Base-by-base conservation (phyloP, 2,888 invertebrate genomes). In the Uropetala carovei region DNA sequence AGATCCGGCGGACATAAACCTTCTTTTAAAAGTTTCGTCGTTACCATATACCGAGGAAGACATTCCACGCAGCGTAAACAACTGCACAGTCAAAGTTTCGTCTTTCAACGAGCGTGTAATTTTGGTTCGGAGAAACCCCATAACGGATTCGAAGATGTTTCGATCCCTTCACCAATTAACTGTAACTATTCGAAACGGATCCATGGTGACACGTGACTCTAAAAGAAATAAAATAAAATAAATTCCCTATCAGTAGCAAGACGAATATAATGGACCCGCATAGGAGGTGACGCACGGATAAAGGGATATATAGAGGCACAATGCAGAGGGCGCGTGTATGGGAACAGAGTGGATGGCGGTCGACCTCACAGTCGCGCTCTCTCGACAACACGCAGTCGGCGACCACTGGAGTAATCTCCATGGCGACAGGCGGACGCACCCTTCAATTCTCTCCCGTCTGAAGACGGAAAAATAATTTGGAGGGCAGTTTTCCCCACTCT, bases 341-440 rank as follows among this genome's bases (percentile, higher is more conserved):
- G 75, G 75, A 27, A 75, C 22, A 14, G 27, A 22, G 75, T 10
- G 10, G 22, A 22, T 27, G 75, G 27, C 27, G 75, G 27, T 75
- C 75, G 75, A 75, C 75, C 27, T 75, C 75, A n/a, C n/a, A 27
- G 11, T 4, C 75, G 27, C 75, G 27, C 75, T 13, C 75, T 75
- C 75, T 27, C 75, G 75, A 75, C 75, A 75, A 27, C 75, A 75
- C 22, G 75, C 75, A 75, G 75, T 75, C 75, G 75, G 13, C 22
- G 75, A 75, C 75, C 27, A 10, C 75, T 75, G 22, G 75, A 75
- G 27, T 75, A 75, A 75, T 75, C 75, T 75, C 27, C 13, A 22
- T 75, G 75, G 75, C 75, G 75, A 75, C 75, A 75, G 75, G 75
- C 75, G 27, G 75, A 75, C 75, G 75, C 75, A 75, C 13, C 75